phyloP scores from a whole-genome alignment of 2,888 invertebrate species.

The Drosophila putrida region DNA sequence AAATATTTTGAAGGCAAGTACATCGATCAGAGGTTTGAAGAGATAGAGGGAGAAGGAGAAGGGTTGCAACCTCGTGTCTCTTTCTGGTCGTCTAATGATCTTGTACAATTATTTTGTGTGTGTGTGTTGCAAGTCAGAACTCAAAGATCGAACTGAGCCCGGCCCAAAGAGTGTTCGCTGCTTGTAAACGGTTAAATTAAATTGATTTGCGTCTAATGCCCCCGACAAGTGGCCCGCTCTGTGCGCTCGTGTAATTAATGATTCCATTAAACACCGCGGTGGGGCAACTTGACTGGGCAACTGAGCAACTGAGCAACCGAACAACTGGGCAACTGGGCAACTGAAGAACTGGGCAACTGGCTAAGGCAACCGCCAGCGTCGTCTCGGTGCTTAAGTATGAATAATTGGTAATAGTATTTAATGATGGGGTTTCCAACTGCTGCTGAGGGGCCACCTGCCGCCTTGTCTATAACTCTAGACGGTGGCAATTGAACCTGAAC shows the following conservation, averaged over 20 bases:
- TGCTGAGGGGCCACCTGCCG: slow-evolving; percentile 67
- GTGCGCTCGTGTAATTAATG: slow-evolving; percentile 72
- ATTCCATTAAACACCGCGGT: slow-evolving; percentile 80
- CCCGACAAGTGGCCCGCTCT: slow-evolving; percentile 80
- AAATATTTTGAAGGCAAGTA: slow-evolving; percentile 77
- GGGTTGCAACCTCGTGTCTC: slow-evolving; percentile 1
- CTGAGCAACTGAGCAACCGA: slow-evolving; percentile 27
- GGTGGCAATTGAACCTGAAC: slow-evolving; percentile 57
- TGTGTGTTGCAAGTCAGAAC: slow-evolving; percentile 31
- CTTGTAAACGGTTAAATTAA: slow-evolving; percentile 82
- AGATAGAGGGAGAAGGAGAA: neutral
- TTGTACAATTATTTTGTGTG: slow-evolving; percentile 69
- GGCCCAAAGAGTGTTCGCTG: slow-evolving; percentile 50
- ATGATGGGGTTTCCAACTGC: slow-evolving; percentile 65
- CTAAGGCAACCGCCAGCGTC: slow-evolving; percentile 46
- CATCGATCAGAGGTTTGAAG: slow-evolving; percentile 61
- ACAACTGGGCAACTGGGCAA: slow-evolving; percentile 2
- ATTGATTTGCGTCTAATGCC: slow-evolving; percentile 82
- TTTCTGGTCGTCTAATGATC: slow-evolving; percentile 67
- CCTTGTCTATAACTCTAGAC: slow-evolving; percentile 33
- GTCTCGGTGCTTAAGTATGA: slow-evolving; percentile 80
- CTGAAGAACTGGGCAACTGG: slow-evolving; percentile 27
- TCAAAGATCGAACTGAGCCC: slow-evolving; percentile 33
- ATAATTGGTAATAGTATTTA: slow-evolving; percentile 82
- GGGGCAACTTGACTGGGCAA: slow-evolving; percentile 42